Evolutionary conservation across 2,797 vertebrate genomes (phyloP).

Genomic region (Siniperca scherzeri): DNA sequence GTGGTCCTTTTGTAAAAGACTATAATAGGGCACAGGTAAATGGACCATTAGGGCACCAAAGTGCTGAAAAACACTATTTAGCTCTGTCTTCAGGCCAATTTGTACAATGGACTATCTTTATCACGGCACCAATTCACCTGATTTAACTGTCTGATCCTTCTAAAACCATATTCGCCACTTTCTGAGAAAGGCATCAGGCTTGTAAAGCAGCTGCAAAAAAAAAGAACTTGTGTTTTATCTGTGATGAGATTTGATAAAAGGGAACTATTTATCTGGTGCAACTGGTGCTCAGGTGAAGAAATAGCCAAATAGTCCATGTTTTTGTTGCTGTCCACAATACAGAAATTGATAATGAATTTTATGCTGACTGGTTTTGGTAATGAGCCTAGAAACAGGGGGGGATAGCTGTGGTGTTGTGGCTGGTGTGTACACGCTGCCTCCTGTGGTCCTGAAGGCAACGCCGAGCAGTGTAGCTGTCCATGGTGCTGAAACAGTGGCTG

Average conservation of each 20-base stretch:
- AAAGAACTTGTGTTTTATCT: conserved; percentile 3
- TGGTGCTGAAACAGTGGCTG: conserved; percentile 50
- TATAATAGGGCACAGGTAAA: conserved; percentile 55
- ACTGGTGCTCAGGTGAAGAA: neutral
- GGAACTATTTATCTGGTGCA: neutral
- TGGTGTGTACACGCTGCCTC: conserved; percentile 18
- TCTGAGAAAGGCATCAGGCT: neutral
- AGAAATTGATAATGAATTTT: conserved; percentile 30
- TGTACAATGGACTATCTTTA: conserved; percentile 38
- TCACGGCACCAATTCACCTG: conserved; percentile 32
- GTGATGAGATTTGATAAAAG: neutral
- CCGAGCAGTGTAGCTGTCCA: conserved; percentile 45
- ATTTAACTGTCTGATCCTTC: conserved; percentile 25
- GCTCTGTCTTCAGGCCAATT: conserved; percentile 49
- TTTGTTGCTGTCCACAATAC: conserved; percentile 17
- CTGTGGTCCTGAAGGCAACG: conserved; percentile 30
- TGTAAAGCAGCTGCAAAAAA: conserved; percentile 15
- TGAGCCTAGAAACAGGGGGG: conserved; percentile 32
- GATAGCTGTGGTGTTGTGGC: neutral
- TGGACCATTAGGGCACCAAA: conserved; percentile 57
- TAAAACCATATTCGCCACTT: conserved; percentile 20
- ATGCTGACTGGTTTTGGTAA: conserved; percentile 39
- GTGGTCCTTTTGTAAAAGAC: conserved; percentile 43
- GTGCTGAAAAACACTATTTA: conserved; percentile 46
- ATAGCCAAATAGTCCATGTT: conserved; percentile 1